Evolutionary conservation across 2,113 vertebrate species (phyloP).

Genomic region (Marmota monax): DNA sequence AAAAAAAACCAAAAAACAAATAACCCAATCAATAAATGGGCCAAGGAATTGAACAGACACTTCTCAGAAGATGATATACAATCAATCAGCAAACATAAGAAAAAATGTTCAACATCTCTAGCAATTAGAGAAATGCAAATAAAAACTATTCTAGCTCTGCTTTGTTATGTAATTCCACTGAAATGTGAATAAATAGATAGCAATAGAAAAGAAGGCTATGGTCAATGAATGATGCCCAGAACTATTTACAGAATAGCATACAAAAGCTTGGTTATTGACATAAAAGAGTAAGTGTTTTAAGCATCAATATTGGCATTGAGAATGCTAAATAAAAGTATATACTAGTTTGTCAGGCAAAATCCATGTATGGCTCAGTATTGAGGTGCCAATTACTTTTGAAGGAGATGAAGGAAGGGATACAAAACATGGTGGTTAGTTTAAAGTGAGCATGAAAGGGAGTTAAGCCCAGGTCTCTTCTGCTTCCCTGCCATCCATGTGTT

Average conservation of each 20-base stretch:
- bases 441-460: neutral
- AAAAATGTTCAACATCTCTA: no score
- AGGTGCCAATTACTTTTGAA: neutral
- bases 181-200: neutral
- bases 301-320: neutral
- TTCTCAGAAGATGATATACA: no score
- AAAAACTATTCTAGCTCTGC: neutral
- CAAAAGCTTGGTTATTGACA: neutral
- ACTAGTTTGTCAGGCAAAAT: neutral
- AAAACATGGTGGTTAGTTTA: neutral
- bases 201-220: neutral
- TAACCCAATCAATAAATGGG: no score
- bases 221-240: neutral
- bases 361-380: neutral
- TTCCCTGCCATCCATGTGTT: neutral
- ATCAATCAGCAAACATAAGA: no score
- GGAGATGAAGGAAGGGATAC: neutral
- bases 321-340: neutral
- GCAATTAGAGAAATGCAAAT: no score
- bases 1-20: no score
- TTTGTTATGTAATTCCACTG: neutral
- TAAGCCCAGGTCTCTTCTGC: neutral
- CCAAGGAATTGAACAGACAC: no score
- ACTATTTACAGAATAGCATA: neutral
- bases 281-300: neutral